Evolutionary conservation across 2,888 invertebrate genomes (phyloP).

Genomic region (Carcina quercana): DNA sequence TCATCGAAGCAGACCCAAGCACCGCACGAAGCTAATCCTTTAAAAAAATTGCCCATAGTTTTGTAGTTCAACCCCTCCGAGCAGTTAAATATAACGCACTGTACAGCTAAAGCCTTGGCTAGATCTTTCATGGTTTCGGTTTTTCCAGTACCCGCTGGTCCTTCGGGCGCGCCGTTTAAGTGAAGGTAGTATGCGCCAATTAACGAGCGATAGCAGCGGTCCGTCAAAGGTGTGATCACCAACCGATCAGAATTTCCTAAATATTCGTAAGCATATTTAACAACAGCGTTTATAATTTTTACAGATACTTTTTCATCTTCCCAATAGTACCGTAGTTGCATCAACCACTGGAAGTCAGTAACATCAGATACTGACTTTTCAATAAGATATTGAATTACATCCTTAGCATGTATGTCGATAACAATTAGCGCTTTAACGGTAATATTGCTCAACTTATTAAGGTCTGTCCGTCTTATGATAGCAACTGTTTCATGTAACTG

Average conservation of each 20-base stretch:
- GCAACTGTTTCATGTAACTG: conserved; percentile 85
- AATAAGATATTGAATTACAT: conserved; percentile 81
- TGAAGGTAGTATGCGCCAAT: conserved; percentile 89
- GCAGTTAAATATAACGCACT: conserved; percentile 92
- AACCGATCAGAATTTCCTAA: conserved; percentile 86
- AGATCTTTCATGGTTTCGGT: conserved; percentile 95
- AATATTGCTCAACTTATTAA: conserved; percentile 81
- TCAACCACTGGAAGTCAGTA: conserved; percentile 89
- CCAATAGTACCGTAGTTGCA: conserved; percentile 89
- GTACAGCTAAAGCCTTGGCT: conserved; percentile 93
- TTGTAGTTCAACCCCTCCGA: conserved; percentile 90
- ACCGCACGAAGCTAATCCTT: conserved; percentile 87
- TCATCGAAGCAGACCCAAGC: conserved; percentile 94
- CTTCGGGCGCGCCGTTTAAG: conserved; percentile 89
- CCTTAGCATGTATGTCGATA: conserved; percentile 90
- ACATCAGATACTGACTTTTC: conserved; percentile 78
- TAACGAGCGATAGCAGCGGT: conserved; percentile 87
- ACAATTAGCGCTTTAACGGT: conserved; percentile 89
- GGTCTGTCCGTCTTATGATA: conserved; percentile 79
- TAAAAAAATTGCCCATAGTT: conserved; percentile 90
- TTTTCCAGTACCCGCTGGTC: conserved; percentile 92
- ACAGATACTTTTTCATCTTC: conserved; percentile 80
- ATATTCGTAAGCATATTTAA: conserved; percentile 89
- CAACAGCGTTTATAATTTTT: conserved; percentile 85
- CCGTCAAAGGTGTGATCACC: conserved; percentile 83